phyloP scores from a whole-genome alignment of 1,140 invertebrate genomes.

The Cotesia glomerata region DNA sequence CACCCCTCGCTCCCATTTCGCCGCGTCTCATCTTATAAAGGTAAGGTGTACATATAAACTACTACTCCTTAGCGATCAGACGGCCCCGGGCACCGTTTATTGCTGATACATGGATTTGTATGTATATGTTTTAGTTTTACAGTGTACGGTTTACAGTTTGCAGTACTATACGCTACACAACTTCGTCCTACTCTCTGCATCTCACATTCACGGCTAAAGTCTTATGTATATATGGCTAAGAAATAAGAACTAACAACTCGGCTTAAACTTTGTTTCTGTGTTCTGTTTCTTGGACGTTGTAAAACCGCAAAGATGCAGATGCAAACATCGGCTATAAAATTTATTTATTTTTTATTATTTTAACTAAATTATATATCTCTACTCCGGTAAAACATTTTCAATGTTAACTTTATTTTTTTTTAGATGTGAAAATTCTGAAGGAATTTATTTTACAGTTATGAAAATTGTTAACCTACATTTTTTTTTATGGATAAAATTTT shows the following conservation, averaged over 20 bases:
- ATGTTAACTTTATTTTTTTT: background rate
- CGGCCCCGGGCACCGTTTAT: conserved; percentile 45
- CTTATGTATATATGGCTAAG: too few relatives aligned
- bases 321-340: background rate
- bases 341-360: background rate
- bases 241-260: too few relatives aligned
- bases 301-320: conserved; percentile 34
- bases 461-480: too few relatives aligned
- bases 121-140: conserved; percentile 41
- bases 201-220: too few relatives aligned
- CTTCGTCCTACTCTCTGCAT: too few relatives aligned
- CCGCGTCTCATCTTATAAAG: background rate
- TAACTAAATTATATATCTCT: background rate
- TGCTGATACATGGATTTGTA: conserved; percentile 40
- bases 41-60: too few relatives aligned
- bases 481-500: too few relatives aligned
- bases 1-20: background rate
- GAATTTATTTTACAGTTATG: background rate
- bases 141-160: too few relatives aligned
- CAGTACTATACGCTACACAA: too few relatives aligned
- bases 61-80: too few relatives aligned
- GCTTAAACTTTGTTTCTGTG: background rate
- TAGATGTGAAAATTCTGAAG: background rate
- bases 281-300: conserved; percentile 45
- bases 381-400: background rate